A percentile compares a stretch with the other conserved stretches of the same genome.
Evolutionary conservation across 2,888 invertebrate genomes (phyloP).

Genomic region (Meloe dianella): DNA sequence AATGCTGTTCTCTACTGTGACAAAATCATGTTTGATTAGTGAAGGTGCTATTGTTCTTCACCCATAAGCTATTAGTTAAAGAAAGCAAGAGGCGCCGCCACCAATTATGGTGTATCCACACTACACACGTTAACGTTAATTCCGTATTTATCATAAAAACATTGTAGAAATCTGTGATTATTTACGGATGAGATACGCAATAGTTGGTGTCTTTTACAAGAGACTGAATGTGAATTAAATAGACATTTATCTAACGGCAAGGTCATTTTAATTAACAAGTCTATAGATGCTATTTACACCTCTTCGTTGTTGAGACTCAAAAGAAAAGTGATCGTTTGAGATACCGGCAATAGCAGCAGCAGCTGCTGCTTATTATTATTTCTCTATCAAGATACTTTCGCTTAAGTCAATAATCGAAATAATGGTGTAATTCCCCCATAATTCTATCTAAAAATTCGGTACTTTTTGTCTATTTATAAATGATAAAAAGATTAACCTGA

Average conservation of each 20-base stretch:
- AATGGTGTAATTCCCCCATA: not conserved
- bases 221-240: not conserved
- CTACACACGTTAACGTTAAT: not conserved
- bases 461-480: too few relatives aligned
- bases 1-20: constrained; percentile 38
- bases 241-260: constrained; percentile 32
- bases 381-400: not conserved
- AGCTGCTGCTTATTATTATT: too few relatives aligned
- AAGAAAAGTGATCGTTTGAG: constrained; percentile 2
- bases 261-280: constrained; percentile 42
- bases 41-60: constrained; percentile 44
- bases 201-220: too few relatives aligned
- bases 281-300: constrained; percentile 45
- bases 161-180: too few relatives aligned
- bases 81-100: constrained; percentile 36
- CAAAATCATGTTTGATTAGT: constrained; percentile 40
- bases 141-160: too few relatives aligned
- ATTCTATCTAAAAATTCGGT: not conserved
- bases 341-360: not conserved
- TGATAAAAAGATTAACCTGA: constrained; percentile 12
- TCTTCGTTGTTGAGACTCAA: constrained; percentile 14
- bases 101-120: constrained; percentile 19
- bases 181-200: too few relatives aligned
- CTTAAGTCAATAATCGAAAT: not conserved
- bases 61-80: too few relatives aligned